Percentiles rank a stretch among this genome's conserved stretches.
phyloP scores from a whole-genome alignment of 2,113 vertebrate genomes.

The Saguinus midas region DNA sequence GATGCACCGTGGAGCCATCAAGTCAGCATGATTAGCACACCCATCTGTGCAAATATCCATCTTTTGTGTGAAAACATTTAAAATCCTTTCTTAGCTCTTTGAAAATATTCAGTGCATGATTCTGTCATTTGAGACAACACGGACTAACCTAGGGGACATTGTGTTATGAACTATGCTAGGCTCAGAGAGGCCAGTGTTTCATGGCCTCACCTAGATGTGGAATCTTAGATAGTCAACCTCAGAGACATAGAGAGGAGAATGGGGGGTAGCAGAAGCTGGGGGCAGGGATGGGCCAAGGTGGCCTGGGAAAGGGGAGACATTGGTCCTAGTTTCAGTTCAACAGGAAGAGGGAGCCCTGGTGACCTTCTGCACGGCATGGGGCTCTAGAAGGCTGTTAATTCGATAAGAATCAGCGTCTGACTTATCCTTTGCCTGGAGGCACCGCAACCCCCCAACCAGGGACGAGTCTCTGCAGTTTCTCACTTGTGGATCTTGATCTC shows the following conservation, averaged over 20 bases:
- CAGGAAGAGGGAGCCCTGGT: background rate
- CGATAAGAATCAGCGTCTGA: background rate
- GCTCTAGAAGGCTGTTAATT: background rate
- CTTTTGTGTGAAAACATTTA: background rate
- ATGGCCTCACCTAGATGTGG: background rate
- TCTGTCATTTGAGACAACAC: too few relatives aligned
- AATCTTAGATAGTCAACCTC: background rate
- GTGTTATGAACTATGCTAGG: background rate
- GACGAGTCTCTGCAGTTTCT: background rate
- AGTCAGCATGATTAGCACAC: background rate
- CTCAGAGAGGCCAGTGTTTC: background rate
- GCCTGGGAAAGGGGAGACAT: background rate
- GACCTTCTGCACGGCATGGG: accelerated
- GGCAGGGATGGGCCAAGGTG: too few relatives aligned
- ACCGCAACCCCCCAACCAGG: background rate
- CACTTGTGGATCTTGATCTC: background rate
- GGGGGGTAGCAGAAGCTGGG: background rate
- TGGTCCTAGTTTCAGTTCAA: background rate
- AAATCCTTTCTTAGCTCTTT: background rate
- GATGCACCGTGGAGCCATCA: background rate
- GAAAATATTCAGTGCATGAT: background rate
- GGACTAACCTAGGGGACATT: background rate
- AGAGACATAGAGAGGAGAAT: background rate
- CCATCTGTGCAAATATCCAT: background rate
- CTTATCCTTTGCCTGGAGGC: background rate